Evolutionary conservation across 2,797 vertebrate species (phyloP).

Genomic region (Oceanodroma leucorhoa): DNA sequence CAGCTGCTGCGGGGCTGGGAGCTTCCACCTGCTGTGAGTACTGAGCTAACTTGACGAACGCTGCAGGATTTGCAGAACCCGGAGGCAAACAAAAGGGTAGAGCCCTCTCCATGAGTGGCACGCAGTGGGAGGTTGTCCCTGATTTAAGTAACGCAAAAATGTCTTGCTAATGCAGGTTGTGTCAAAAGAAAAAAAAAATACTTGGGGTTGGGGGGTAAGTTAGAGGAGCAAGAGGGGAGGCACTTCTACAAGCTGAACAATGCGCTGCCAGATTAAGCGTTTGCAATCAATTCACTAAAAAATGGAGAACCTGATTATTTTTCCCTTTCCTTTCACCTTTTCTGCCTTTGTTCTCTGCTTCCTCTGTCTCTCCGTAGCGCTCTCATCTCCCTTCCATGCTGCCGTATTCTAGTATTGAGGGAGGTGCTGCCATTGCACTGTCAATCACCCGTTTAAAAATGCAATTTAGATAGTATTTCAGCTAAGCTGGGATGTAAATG

Average conservation of each 20-base stretch:
- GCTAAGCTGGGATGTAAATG: slow-evolving; percentile 10
- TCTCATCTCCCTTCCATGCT: neutral
- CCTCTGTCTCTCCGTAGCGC: neutral
- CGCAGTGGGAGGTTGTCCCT: neutral
- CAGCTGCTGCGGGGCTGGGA: neutral
- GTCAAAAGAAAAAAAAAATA: neutral
- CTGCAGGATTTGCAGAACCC: neutral
- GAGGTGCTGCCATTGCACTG: neutral
- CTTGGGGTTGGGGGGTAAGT: fast-evolving
- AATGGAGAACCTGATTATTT: neutral
- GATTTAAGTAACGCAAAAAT: neutral
- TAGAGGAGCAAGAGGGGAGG: neutral
- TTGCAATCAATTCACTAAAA: neutral
- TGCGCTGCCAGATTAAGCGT: neutral
- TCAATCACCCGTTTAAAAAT: slow-evolving; percentile 10
- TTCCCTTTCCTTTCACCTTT: neutral
- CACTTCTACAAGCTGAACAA: neutral
- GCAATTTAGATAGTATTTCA: slow-evolving; percentile 36
- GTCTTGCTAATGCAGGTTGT: neutral
- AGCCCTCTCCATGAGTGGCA: neutral
- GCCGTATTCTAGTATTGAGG: neutral
- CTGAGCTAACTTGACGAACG: neutral
- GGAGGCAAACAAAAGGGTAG: neutral
- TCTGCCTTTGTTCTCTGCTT: neutral
- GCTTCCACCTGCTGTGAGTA: neutral